Conservation (phyloP, 2,888 invertebrate genomes). For the Margaritifera margaritifera region DNA sequence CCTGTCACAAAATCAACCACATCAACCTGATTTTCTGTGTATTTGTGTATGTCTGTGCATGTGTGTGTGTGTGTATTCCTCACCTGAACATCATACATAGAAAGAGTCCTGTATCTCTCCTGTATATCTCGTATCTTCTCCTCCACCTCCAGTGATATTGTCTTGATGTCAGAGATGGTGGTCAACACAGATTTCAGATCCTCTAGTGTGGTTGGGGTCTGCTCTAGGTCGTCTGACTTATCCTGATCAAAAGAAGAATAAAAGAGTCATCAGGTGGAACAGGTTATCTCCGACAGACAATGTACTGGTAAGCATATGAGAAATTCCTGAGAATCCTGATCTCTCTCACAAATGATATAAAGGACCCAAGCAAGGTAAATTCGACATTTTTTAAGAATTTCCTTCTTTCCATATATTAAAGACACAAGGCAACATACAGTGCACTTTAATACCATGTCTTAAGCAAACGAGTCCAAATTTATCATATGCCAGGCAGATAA, state of each 20-base stretch:
- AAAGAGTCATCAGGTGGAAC: neutral
- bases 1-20: no score
- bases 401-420: no score
- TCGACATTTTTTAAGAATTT: no score
- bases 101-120: constrained; percentile 84
- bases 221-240: constrained; percentile 81
- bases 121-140: constrained; percentile 82
- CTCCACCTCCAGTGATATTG: constrained; percentile 85
- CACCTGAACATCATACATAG: constrained; percentile 82
- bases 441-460: no score
- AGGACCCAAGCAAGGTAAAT: no score
- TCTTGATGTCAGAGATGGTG: constrained; percentile 84
- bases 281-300: neutral
- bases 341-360: no score
- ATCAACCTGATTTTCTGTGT: no score
- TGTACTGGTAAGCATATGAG: neutral
- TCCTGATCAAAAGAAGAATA: constrained; percentile 66
- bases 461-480: no score
- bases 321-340: no score
- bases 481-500: no score
- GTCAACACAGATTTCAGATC: constrained; percentile 89
- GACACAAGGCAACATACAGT: no score
- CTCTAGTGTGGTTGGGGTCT: constrained; percentile 84
- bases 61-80: constrained; percentile 29
- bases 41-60: no score